A percentile compares a stretch with the other conserved stretches of the same genome.
phyloP scores from a whole-genome alignment of 2,797 vertebrate genomes.

The Pangasius larnaudii region DNA sequence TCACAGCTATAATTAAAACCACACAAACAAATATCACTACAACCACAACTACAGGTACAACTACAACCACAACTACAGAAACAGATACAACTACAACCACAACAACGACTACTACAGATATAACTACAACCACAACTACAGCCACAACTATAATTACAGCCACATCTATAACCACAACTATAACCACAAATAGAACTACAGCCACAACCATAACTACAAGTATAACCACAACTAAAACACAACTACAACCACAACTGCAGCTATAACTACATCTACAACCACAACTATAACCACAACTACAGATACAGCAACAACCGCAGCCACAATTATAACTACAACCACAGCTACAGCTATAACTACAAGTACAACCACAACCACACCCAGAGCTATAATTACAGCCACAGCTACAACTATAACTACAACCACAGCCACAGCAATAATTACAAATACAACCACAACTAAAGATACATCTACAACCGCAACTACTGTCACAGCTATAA shows the following conservation, averaged over 20 bases:
- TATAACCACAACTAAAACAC: background rate
- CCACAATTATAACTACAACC: background rate
- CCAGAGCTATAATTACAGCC: background rate
- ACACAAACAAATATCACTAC: too few species aligned
- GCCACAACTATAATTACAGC: background rate
- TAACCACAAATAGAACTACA: too few species aligned
- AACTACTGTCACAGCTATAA: background rate
- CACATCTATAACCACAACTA: background rate
- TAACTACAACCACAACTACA: background rate
- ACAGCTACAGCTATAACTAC: background rate
- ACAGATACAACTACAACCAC: background rate
- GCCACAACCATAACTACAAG: too few species aligned
- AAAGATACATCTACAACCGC: background rate
- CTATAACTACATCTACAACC: background rate
- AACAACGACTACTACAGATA: background rate
- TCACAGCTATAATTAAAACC: too few species aligned
- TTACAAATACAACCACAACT: background rate
- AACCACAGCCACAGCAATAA: background rate
- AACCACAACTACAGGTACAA: background rate
- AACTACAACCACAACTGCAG: background rate
- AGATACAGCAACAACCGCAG: background rate
- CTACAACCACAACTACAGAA: background rate
- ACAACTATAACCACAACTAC: background rate
- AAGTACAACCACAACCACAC: background rate
- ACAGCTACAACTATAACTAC: background rate